Evolutionary conservation across 2,888 invertebrate species (phyloP), one percentile per base, ranked within the genome.

Genomic region (Coleophora flavipennella): DNA sequence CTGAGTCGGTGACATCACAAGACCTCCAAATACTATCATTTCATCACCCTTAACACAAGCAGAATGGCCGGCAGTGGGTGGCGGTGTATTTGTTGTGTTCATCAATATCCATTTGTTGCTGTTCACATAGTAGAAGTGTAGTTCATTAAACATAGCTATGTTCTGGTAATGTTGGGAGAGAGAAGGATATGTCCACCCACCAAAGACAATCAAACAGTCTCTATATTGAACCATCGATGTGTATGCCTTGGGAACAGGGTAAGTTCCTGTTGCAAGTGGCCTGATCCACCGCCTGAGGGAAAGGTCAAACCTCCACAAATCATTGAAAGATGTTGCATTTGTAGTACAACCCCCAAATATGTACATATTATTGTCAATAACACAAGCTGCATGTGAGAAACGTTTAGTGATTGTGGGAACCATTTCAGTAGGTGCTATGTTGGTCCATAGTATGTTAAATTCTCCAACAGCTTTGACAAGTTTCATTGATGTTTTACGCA

Each of bases 281-380:
- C 95, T 86, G 13, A 92, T 88, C 97, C 97, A 97, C 51, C 90
- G 87, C 56, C 95, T 86, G 35, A 88, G 91, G 1, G 93, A 92
- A 44, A 98, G 87, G 83, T 98, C 95, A 71, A 98, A 90, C 48
- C 90, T 88, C 98, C 98, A 98, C 27, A 99, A 85, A 81, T 99
- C 98, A 83, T 99, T 98, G 63, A 97, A 97, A 10, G 98, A 95
- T 13, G 98, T 97, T 59, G 93, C 93, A 39, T 94, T 92, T 29
- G 94, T 93, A 9, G 97, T 97, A 57, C 97, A 97, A 7, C 98
- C 98, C 27, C 98, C 98, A 86, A 98, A 97, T 35, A 98, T 90
- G 65, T 94, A 98, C 93, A 98, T 94, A 3, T 90, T 91, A 69
- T 94, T 93, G 46, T 91, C 90, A 62, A 92, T 87, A 34, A 92